Percentiles rank a stretch among this genome's conserved stretches.
phyloP scores from a whole-genome alignment of 92 coral and sea anemone species.

The Galaxea fascicularis region DNA sequence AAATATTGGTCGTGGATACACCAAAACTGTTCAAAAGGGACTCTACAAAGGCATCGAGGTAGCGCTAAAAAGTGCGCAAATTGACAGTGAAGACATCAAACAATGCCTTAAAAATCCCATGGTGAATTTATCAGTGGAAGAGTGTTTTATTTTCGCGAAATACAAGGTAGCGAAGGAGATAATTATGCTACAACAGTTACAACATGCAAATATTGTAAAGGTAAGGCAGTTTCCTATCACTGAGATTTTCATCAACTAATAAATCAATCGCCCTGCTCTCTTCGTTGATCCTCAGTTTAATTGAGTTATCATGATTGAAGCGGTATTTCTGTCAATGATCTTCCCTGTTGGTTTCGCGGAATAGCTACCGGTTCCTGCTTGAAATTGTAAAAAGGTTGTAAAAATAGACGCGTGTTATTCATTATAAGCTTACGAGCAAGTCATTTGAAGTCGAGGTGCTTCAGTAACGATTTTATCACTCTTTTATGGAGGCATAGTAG shows the following conservation, averaged over 20 bases:
- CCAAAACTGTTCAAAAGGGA: slow-evolving; percentile 86
- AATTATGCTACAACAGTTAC: slow-evolving; percentile 82
- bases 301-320: neutral
- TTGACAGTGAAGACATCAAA: slow-evolving; percentile 73
- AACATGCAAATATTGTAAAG: slow-evolving; percentile 83
- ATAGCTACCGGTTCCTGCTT: too few species aligned
- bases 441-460: neutral
- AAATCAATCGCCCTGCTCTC: neutral
- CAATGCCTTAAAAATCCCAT: slow-evolving; percentile 65
- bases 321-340: too few species aligned
- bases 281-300: neutral
- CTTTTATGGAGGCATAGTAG: neutral
- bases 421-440: too few species aligned
- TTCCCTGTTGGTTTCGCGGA: neutral
- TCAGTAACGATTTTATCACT: neutral
- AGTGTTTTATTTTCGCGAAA: slow-evolving; percentile 84
- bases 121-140: slow-evolving; percentile 53
- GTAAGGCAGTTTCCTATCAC: slow-evolving; percentile 52
- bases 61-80: slow-evolving; percentile 86
- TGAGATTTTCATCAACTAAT: neutral
- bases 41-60: slow-evolving; percentile 56
- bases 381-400: too few species aligned
- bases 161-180: slow-evolving; percentile 94
- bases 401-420: too few species aligned
- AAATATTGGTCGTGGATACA: slow-evolving; percentile 89